Evolutionary conservation across 2,888 invertebrate genomes (phyloP).

Genomic region (Pelosia muscerda): DNA sequence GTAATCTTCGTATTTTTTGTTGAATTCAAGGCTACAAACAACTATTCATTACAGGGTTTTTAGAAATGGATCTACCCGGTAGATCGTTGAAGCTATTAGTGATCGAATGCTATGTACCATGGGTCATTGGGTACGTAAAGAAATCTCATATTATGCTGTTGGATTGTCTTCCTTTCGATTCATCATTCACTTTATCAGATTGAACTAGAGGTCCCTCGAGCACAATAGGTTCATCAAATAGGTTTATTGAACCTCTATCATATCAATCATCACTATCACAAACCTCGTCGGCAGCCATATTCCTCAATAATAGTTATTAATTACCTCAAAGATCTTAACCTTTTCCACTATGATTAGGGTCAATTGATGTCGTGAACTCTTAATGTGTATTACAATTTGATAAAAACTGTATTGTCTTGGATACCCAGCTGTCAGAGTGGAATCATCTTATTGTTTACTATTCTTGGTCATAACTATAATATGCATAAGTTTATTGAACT

Average conservation of each 20-base stretch:
- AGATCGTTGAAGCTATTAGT: too few species aligned
- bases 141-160: background rate
- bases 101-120: too few species aligned
- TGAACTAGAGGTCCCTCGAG: too few species aligned
- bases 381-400: slow-evolving; percentile 24
- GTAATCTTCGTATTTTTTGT: too few species aligned
- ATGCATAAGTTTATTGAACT: background rate
- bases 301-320: slow-evolving; percentile 29
- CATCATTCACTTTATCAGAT: background rate
- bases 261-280: background rate
- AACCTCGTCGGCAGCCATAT: background rate
- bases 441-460: background rate
- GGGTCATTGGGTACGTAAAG: background rate
- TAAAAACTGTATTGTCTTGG: background rate
- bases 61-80: too few species aligned
- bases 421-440: background rate
- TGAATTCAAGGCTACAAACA: too few species aligned
- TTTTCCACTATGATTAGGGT: slow-evolving; percentile 30
- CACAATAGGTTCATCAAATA: background rate
- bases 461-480: background rate
- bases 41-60: too few species aligned
- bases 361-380: slow-evolving; percentile 37
- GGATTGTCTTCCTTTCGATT: background rate
- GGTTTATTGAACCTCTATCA: background rate
- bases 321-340: slow-evolving; percentile 33